Evolutionary conservation across 1,140 invertebrate genomes (phyloP), one percentile per base, ranked within the genome.

Genomic region (Apocrypta bakeri): DNA sequence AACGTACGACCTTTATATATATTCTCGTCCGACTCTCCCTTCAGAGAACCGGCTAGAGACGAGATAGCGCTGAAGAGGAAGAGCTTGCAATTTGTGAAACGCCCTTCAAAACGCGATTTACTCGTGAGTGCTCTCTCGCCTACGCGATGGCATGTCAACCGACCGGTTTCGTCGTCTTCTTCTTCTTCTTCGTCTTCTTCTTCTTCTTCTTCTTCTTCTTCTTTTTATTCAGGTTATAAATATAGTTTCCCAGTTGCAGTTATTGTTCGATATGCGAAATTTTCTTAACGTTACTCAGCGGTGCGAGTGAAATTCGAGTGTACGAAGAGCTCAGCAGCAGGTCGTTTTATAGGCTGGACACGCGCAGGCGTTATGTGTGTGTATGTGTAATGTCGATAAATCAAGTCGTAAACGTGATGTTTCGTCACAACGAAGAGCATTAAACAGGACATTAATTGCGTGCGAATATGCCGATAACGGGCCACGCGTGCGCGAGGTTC

Each of bases 361-460:
- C 84, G 83, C 83, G 76, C 77, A 84, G 84, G 85, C 83, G 84
- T 87, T 86, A 87, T 86, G 76, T 33, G 80, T 76, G 2, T 37
- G 76, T 33, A 72, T 76, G 2, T 37, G 64, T 87, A 87, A 87
- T 85, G 85, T 85, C 61, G 84, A 81, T 85, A 85, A 87, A 86
- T 85, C 86, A 85, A 85, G 84, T 85, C 84, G 85, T 87, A 86
- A 87, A 85, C 82, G 84, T 83, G 82, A 85, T 85, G 85, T 86
- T 87, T 87, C 84, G 84, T 86, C 81, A 82, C 75, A 56, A n/a
- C 48, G 81, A 81, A 83, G 85, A 81, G 76, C 77, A 89, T 88
- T 87, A 89, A 89, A 87, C 85, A 79, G 85, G 87, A 89, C 87
- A 87, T 85, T 89, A 87, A 89, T 88, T 87, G 87, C 85, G 86